Percentiles rank a stretch among this genome's conserved stretches.
Conservation (phyloP, 2,888 invertebrate species). For the Lysandra bellargus region DNA sequence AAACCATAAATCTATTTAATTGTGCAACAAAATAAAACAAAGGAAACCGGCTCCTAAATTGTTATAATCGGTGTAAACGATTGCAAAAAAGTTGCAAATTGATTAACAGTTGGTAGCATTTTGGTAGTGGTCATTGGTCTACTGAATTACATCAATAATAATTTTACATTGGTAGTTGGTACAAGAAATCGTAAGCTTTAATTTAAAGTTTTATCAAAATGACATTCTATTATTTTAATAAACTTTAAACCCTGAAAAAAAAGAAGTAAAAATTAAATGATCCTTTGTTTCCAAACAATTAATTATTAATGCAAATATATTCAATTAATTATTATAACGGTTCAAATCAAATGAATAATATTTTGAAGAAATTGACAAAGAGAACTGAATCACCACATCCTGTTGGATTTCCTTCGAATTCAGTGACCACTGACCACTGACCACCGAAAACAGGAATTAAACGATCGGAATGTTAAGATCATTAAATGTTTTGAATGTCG, state of each 20-base stretch:
- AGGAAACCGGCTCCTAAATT: not conserved
- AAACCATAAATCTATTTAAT: slow-evolving; percentile 15
- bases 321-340: not conserved
- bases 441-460: slow-evolving; percentile 59
- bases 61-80: not conserved
- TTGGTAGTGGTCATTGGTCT: not conserved
- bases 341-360: not conserved
- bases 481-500: slow-evolving; percentile 62
- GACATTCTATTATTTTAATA: too few species aligned
- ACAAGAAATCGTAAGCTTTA: too few species aligned
- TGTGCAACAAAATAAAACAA: slow-evolving; percentile 18
- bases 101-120: not conserved
- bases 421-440: slow-evolving; percentile 47
- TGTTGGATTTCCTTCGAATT: slow-evolving; percentile 39
- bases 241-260: too few species aligned
- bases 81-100: slow-evolving; percentile 3
- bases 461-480: slow-evolving; percentile 64
- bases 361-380: not conserved
- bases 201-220: too few species aligned
- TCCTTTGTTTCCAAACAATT: not conserved
- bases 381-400: slow-evolving; percentile 5
- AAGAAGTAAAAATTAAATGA: too few species aligned
- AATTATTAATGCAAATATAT: not conserved
- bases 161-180: too few species aligned
- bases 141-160: too few species aligned